Evolutionary conservation across 1,140 invertebrate genomes (phyloP), one percentile per base, ranked within the genome.

Genomic region (Drosophila neocordata): DNA sequence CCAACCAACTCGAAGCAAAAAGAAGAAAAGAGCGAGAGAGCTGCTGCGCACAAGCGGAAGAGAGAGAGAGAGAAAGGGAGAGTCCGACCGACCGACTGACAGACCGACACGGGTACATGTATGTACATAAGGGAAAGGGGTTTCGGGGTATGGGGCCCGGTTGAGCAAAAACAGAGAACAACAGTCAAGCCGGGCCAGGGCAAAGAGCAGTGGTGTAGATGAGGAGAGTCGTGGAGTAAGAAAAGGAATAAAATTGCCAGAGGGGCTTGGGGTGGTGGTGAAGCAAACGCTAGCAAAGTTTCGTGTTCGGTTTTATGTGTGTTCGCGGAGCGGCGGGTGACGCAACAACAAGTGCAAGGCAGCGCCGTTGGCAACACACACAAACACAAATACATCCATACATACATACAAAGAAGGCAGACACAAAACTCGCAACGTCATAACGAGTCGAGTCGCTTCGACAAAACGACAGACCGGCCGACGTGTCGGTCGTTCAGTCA

Each of bases 371-470:
- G 83, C 83, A 87, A 87, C 83, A 76, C 72, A 83, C 76, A 68
- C 79, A 75, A 52, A 52, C 48, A 34, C 55, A 68, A 31, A 80
- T 59, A 72, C 34, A 60, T 22, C 51, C 12, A 52, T 31, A 38
- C 6, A 55, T 9, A 38, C 20, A 62, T 35, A 77, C 24, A 56
- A 38, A 35, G 20, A 53, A 35, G 41, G 72, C 77, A 80, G 77
- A 72, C 82, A 85, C 78, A 78, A 85, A 85, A 85, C 83, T 88
- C 70, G 82, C 83, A 85, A 88, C 82, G 82, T 87, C 83, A 87
- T 87, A 87, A 79, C 78, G 83, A 82, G 66, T 63, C 63, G 82
- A 55, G 60, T 55, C 53, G 12, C 7, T 51, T 4, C 48, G 48
- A 48, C 52, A 12, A 63, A 64, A 57, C 24, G 75, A 38, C 67